Percentiles rank a stretch among this genome's conserved stretches.
phyloP scores from a whole-genome alignment of 2,113 vertebrate species.

The Hirundichthys speculiger region DNA sequence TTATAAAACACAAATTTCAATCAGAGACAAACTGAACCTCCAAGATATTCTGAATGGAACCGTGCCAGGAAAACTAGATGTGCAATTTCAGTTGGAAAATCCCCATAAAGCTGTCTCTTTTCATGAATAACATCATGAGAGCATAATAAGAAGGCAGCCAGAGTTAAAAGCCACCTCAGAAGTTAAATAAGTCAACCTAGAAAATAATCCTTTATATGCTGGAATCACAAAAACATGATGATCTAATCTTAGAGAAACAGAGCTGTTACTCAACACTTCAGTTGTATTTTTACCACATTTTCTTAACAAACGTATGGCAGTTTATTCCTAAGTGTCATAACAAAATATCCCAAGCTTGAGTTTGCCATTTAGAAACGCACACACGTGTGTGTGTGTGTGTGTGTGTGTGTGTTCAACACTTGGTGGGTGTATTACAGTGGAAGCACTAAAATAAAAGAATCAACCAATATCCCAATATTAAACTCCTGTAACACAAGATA shows the following conservation, averaged over 20 bases:
- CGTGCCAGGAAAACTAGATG: constrained; percentile 68
- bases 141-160: constrained; percentile 54
- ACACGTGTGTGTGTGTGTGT: too few relatives aligned
- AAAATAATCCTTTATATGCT: constrained; percentile 21
- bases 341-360: too few relatives aligned
- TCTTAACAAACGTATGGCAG: too few relatives aligned
- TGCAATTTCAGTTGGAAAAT: constrained; percentile 54
- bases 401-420: too few relatives aligned
- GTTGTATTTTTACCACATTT: too few relatives aligned
- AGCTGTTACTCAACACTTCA: too few relatives aligned
- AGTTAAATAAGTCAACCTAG: constrained; percentile 4
- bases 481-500: too few relatives aligned
- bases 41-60: constrained; percentile 41
- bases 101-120: constrained; percentile 49
- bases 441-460: too few relatives aligned
- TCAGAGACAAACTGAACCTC: constrained; percentile 33
- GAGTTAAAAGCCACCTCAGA: constrained; percentile 38
- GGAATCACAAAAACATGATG: background rate
- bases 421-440: too few relatives aligned
- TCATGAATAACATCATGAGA: constrained; percentile 49
- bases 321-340: too few relatives aligned
- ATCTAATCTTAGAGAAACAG: background rate
- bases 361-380: too few relatives aligned
- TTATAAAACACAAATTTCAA: constrained; percentile 16
- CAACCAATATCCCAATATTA: too few relatives aligned